Base-by-base conservation (phyloP, 2,113 vertebrate species). In the Motacilla alba region DNA sequence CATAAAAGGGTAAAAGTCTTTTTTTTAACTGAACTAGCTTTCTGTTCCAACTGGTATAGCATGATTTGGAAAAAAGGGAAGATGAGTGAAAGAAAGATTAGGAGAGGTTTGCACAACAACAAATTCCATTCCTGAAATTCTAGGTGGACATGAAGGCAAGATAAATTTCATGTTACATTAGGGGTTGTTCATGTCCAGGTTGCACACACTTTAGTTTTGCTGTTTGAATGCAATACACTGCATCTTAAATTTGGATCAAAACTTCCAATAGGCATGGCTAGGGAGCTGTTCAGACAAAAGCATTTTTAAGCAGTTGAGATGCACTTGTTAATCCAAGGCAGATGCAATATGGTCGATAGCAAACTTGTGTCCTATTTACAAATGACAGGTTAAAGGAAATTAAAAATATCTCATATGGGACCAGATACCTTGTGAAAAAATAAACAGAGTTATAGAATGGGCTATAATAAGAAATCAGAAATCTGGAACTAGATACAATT, bases 111-210 rank as follows among this genome's bases (percentile, higher is more conserved):
- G 26, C 27, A 58, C 3, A 87, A 52, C 12, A 60, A 52, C 23
- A 84, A 85, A 55, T n/a, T 7, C 1, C 7, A 35, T 58, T 59
- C 6, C 11, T 53, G 18, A 43, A 67, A 55, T 85, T 63, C 13
- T 59, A 58, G 24, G 17, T 33, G 24, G 7, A 6, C 6, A n/a
- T 7, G 24, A 78, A 47, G 5, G 8, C 26, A 26, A 50, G 13
- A 64, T 13, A 11, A 70, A 21, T 59, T 90, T 35, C 2, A 1
- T 49, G 10, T 55, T 58, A 49, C 1, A 3, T 47, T 67, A 37
- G 5, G 7, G 3, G 3, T 33, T 30, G 13, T 33, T 50, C 30
- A 18, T 2, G 0, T 37, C 39, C 35, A 74, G 4, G 15, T 41
- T 23, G 11, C 10, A 50, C 26, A 41, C 20, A 14, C 4, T 56